Base-by-base conservation (phyloP, 1,140 invertebrate species). In the Planococcus citri region DNA sequence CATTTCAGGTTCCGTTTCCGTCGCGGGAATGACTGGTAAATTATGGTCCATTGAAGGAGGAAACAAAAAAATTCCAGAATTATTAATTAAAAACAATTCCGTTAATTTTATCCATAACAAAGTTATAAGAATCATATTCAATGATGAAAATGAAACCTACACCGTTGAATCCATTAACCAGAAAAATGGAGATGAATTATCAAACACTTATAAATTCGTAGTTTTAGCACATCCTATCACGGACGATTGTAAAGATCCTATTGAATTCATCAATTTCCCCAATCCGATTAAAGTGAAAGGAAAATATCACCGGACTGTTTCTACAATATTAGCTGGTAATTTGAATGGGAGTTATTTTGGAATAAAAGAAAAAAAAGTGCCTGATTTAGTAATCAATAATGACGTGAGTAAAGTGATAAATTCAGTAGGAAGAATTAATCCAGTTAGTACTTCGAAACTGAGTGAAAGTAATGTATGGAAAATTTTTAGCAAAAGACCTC, bases 21-120 rank as follows among this genome's bases (percentile, higher is more conserved):
- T 86, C 70, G 84, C 85, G 71, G 86, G 83, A 24, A 79, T 81
- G 2, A 79, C 78, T 67, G 74, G 75, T 33, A 76, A 79, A 6
- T 75, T 88, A 20, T 88, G 84, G 84, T 77, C 83, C 17, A 80
- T 88, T 14, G 78, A 83, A 73, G 83, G 82, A 68, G 87, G 87
- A 70, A 88, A 89, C 73, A 83, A 83, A 74, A 70, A 77, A 73
- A 79, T 88, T 71, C 76, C 79, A 1, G 75, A 79, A 73, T 76
- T 76, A 33, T 74, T 85, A 2, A 41, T 83, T 6, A 73, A 79
- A 70, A 73, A 75, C 38, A 78, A 81, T 0, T 75, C 79, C 58
- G 78, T 81, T 38, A 78, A 75, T 24, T 70, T 84, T 22, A 74
- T 82, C 38, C 74, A 76, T 64, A 73, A 76, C 6, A 67, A 71